These are phyloP conservation scores for Sandelia bainsii DNA, from an alignment of 2,797 vertebrate species.

Conservation along the genomic window DNA sequence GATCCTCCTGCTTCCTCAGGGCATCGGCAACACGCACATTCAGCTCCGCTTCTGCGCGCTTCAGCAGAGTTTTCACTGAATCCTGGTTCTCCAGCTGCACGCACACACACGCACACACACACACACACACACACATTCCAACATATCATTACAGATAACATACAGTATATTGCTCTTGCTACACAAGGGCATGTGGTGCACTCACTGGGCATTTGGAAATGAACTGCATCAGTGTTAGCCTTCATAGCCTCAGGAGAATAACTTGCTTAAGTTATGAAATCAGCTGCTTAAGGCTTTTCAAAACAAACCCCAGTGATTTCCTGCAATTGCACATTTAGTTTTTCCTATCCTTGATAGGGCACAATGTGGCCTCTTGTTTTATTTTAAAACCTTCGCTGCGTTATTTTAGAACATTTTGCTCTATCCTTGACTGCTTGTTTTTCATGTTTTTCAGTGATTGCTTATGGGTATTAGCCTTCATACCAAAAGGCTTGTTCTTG, in stretches of 20 bases:
- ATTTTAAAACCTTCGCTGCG: slow-evolving; percentile 21
- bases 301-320: slow-evolving; percentile 16
- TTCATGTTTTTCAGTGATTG: not conserved
- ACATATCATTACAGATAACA: slow-evolving; percentile 7
- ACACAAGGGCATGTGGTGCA: not conserved
- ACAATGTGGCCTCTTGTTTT: slow-evolving; percentile 23
- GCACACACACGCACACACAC: slow-evolving; percentile 26
- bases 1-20: slow-evolving; percentile 95
- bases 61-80: slow-evolving; percentile 90
- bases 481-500: slow-evolving; percentile 12
- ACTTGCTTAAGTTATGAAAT: slow-evolving; percentile 24
- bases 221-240: slow-evolving; percentile 3
- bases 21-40: slow-evolving; percentile 93
- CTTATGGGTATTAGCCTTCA: slow-evolving; percentile 5
- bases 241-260: slow-evolving; percentile 15
- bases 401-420: slow-evolving; percentile 24
- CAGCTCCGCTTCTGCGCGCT: slow-evolving; percentile 93
- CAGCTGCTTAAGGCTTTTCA: not conserved
- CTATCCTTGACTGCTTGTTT: slow-evolving; percentile 27
- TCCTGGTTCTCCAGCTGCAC: slow-evolving; percentile 95
- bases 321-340: slow-evolving; percentile 7
- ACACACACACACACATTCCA: slow-evolving; percentile 9
- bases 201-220: slow-evolving; percentile 19
- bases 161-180: not conserved
- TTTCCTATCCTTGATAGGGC: slow-evolving; percentile 5